phyloP scores from a whole-genome alignment of 2,888 invertebrate species.

The Xestia rhomboidea region DNA sequence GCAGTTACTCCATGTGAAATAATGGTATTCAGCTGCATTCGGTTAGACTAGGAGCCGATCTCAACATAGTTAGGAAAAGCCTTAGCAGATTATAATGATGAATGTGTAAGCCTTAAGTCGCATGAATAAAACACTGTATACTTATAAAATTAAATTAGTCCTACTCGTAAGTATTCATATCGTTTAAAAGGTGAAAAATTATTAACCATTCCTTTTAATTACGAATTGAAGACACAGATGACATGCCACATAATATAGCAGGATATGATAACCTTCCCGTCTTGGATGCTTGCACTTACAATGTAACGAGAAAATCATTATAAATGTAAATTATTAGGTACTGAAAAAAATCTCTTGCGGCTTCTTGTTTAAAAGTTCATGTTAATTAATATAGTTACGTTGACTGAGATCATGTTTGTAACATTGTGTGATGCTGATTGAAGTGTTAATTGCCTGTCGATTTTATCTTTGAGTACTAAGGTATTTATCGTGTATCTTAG shows the following conservation, averaged over 20 bases:
- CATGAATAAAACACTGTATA: too few relatives aligned
- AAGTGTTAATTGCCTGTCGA: neutral
- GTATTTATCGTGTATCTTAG: neutral
- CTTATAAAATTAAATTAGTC: too few relatives aligned
- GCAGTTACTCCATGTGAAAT: too few relatives aligned
- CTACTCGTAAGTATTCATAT: neutral
- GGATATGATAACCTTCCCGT: constrained; percentile 12
- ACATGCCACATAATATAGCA: constrained; percentile 8
- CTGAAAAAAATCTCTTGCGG: neutral
- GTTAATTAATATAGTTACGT: neutral
- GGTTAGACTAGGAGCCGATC: too few relatives aligned
- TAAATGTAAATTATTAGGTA: constrained; percentile 21
- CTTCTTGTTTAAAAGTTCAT: neutral
- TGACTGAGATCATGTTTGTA: neutral
- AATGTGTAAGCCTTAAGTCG: too few relatives aligned
- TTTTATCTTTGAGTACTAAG: neutral
- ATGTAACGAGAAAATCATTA: constrained; percentile 23
- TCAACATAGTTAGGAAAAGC: too few relatives aligned
- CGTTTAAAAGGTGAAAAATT: constrained; percentile 12
- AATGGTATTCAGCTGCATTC: too few relatives aligned
- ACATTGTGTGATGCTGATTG: constrained; percentile 31
- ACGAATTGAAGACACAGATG: neutral
- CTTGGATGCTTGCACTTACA: neutral
- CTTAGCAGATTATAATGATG: too few relatives aligned
- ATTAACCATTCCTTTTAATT: constrained; percentile 8